These are phyloP conservation scores for Monochamus saltuarius DNA, from an alignment of 1,140 invertebrate species.

Conservation along the genomic window DNA sequence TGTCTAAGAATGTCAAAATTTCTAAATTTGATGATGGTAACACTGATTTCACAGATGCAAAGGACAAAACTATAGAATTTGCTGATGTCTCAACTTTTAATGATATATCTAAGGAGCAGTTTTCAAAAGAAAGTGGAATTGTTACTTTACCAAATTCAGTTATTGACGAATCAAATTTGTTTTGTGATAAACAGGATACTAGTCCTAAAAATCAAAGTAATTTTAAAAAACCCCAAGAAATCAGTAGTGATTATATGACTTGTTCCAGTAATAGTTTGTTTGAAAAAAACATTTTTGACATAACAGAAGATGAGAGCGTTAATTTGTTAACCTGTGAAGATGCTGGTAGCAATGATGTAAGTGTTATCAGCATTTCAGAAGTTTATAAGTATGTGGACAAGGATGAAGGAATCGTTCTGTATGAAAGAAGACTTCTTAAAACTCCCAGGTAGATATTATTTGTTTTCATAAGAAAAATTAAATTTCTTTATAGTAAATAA, in stretches of 20 bases:
- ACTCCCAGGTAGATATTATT: conserved; percentile 53
- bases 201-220: not conserved
- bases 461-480: too few relatives aligned
- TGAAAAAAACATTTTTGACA: conserved; percentile 40
- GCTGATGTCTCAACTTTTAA: too few relatives aligned
- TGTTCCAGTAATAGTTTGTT: conserved; percentile 38
- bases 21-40: conserved; percentile 7
- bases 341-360: conserved; percentile 27
- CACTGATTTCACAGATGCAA: not conserved
- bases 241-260: conserved; percentile 46
- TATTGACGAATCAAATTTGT: too few relatives aligned
- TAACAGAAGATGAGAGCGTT: conserved; percentile 17
- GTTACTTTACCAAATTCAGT: conserved; percentile 24
- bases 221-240: conserved; percentile 22
- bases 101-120: too few relatives aligned
- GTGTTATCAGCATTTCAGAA: conserved; percentile 62
- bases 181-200: not conserved
- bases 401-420: conserved; percentile 68
- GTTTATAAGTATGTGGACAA: conserved; percentile 74
- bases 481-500: too few relatives aligned
- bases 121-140: conserved; percentile 42
- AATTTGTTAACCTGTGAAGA: not conserved
- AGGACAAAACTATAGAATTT: conserved; percentile 9
- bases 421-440: conserved; percentile 66
- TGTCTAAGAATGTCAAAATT: not conserved